Evolutionary conservation across 2,888 invertebrate species (phyloP).

Genomic region (Rotaria magnacalcarata): DNA sequence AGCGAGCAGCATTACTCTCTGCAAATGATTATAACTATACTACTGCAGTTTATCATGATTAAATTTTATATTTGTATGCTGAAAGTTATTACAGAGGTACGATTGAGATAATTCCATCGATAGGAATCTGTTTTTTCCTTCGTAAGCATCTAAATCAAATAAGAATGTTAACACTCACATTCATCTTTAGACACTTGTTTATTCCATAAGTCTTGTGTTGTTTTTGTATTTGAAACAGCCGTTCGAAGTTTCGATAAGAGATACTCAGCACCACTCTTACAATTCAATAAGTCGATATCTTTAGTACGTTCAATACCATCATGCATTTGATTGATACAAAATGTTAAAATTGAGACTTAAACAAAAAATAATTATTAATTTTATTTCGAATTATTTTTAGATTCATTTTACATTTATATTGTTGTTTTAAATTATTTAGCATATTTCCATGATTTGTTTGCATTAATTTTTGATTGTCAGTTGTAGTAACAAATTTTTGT

Average conservation of each 20-base stretch:
- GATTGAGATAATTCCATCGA: too few relatives aligned
- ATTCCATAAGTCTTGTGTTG: slow-evolving; percentile 24
- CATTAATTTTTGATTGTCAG: slow-evolving; percentile 18
- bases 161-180: background rate
- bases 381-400: background rate
- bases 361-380: background rate
- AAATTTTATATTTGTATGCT: too few relatives aligned
- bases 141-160: too few relatives aligned
- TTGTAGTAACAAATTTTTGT: background rate
- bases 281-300: slow-evolving; percentile 42
- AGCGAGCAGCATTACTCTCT: too few relatives aligned
- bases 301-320: slow-evolving; percentile 35
- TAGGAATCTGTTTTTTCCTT: too few relatives aligned
- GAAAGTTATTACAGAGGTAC: too few relatives aligned
- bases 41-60: too few relatives aligned
- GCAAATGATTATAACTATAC: too few relatives aligned
- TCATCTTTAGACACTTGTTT: background rate
- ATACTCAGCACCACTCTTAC: slow-evolving; percentile 46
- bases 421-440: slow-evolving; percentile 4
- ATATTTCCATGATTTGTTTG: slow-evolving; percentile 25
- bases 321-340: slow-evolving; percentile 32
- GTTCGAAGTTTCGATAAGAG: slow-evolving; percentile 40
- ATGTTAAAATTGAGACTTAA: background rate
- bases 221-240: background rate
- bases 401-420: slow-evolving; percentile 5